phyloP scores from a whole-genome alignment of 1,140 invertebrate species.

The Anthonomus grandis region DNA sequence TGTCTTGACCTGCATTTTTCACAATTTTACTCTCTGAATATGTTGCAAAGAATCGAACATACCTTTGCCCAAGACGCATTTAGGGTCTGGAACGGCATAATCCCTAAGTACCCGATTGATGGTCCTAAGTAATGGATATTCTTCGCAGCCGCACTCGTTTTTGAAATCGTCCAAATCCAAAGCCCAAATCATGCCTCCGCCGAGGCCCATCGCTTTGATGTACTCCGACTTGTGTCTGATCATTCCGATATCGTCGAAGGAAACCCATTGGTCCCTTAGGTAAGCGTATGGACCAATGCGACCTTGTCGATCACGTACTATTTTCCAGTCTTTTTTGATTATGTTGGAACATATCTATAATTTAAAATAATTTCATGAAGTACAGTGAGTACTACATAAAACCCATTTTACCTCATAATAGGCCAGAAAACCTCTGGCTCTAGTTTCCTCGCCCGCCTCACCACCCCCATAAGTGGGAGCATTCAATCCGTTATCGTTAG shows the following conservation, averaged over 20 bases:
- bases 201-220: constrained; percentile 70
- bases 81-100: constrained; percentile 52
- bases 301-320: constrained; percentile 63
- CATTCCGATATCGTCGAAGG: constrained; percentile 77
- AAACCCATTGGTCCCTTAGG: constrained; percentile 76
- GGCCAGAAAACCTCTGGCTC: constrained; percentile 74
- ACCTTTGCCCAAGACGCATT: constrained; percentile 39
- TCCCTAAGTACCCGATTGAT: constrained; percentile 70
- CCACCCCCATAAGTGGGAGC: constrained; percentile 70
- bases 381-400: background rate
- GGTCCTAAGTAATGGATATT: constrained; percentile 73
- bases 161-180: constrained; percentile 72
- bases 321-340: constrained; percentile 58
- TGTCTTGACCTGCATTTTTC: constrained; percentile 2
- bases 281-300: constrained; percentile 75
- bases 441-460: constrained; percentile 74
- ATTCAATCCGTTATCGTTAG: constrained; percentile 60
- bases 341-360: constrained; percentile 66
- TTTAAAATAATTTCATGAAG: constrained; percentile 2
- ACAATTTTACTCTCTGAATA: background rate
- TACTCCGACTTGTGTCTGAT: constrained; percentile 70
- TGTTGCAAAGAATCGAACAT: background rate
- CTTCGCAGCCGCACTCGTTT: constrained; percentile 72
- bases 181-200: constrained; percentile 86
- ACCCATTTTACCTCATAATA: constrained; percentile 71